Percentiles rank a stretch among this genome's conserved stretches.
Conservation (phyloP, 2,888 invertebrate genomes). For the Gari tellinella region DNA sequence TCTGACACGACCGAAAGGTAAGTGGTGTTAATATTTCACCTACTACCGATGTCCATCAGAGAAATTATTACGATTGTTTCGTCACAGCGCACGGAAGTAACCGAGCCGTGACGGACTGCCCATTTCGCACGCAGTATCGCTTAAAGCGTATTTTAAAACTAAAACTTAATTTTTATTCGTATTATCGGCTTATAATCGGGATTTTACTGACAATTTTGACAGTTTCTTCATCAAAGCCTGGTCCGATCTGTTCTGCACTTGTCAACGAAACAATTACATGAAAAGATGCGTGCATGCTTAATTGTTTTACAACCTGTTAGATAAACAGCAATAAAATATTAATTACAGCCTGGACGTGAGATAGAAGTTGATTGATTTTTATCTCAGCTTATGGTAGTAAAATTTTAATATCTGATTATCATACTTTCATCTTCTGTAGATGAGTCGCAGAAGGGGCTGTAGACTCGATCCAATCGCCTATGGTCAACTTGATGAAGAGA, state of each 20-base stretch:
- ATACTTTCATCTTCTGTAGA: constrained; percentile 37
- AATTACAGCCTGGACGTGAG: constrained; percentile 24
- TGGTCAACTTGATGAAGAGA: constrained; percentile 30
- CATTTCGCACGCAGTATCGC: constrained; percentile 15
- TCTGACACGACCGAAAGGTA: constrained; percentile 16
- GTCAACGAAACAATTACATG: not conserved
- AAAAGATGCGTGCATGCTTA: constrained; percentile 2
- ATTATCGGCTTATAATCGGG: no score
- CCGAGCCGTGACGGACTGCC: constrained; percentile 39
- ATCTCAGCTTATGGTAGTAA: constrained; percentile 56
- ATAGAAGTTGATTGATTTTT: constrained; percentile 14
- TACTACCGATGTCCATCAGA: no score
- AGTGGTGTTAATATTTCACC: constrained; percentile 15
- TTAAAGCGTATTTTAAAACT: not conserved
- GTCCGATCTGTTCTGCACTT: no score
- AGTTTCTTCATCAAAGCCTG: no score
- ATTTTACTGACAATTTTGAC: no score
- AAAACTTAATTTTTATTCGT: no score
- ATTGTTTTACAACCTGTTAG: constrained; percentile 36
- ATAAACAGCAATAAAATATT: constrained; percentile 46
- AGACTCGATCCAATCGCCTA: constrained; percentile 1
- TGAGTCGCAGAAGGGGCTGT: no score
- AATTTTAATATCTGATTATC: constrained; percentile 50
- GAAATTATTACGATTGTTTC: not conserved
- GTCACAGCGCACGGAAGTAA: constrained; percentile 4